phyloP scores from a whole-genome alignment of 2,113 vertebrate genomes.

The Heterocephalus glaber region DNA sequence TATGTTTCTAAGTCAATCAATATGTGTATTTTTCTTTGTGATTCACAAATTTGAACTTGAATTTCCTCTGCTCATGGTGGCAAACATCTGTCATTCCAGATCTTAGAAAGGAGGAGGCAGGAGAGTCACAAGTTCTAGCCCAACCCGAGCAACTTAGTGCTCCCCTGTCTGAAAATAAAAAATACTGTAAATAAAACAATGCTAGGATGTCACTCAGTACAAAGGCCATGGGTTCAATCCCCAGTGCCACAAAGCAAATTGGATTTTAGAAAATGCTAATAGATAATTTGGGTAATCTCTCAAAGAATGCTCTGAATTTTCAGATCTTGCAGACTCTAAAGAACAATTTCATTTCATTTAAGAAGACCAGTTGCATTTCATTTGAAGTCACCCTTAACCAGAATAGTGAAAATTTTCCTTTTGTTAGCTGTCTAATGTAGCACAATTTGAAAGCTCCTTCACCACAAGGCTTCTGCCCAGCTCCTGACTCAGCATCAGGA shows the following conservation, averaged over 20 bases:
- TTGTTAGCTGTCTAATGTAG: background rate
- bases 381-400: background rate
- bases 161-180: background rate
- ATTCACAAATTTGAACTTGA: background rate
- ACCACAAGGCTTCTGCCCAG: rapidly evolving
- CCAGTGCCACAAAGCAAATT: background rate
- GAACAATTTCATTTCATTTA: background rate
- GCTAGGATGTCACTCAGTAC: background rate
- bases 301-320: background rate
- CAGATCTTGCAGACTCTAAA: background rate
- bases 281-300: no score
- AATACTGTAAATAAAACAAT: background rate
- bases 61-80: background rate
- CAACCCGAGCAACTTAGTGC: background rate
- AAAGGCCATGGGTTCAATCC: background rate
- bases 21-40: background rate
- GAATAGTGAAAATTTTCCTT: background rate
- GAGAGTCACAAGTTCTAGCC: background rate
- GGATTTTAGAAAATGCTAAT: background rate
- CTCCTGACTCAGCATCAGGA: rapidly evolving
- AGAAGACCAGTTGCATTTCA: background rate
- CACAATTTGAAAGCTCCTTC: background rate
- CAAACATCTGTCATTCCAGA: background rate
- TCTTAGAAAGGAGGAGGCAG: background rate
- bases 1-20: background rate